Percentiles rank a stretch among this genome's conserved stretches.
phyloP scores from a whole-genome alignment of 2,797 vertebrate genomes.

The Sebastes reedi region DNA sequence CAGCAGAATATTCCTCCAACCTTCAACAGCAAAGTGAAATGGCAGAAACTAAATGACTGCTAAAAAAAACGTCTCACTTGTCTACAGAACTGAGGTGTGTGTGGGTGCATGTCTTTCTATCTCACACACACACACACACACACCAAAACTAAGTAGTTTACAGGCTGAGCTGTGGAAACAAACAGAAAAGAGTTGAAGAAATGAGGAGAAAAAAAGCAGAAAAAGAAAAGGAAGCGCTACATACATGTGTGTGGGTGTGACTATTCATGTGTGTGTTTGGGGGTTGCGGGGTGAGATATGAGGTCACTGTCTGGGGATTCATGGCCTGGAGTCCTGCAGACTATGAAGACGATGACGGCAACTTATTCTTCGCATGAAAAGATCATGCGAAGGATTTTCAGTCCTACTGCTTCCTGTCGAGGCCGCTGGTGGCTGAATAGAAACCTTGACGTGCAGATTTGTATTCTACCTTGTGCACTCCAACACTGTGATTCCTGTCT shows the following conservation, averaged over 20 bases:
- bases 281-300: conserved; percentile 33
- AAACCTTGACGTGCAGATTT: neutral
- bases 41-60: conserved; percentile 41
- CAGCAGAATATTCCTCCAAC: conserved; percentile 31
- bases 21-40: conserved; percentile 35
- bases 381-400: conserved; percentile 12
- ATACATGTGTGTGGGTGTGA: neutral
- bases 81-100: conserved; percentile 1
- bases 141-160: neutral
- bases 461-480: neutral
- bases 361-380: conserved; percentile 19
- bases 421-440: neutral
- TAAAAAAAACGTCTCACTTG: conserved; percentile 18
- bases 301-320: conserved; percentile 69
- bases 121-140: no score
- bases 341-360: conserved; percentile 33
- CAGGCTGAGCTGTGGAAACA: neutral
- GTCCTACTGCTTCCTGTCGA: neutral
- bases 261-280: conserved; percentile 4
- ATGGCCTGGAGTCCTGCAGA: conserved; percentile 47
- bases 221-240: neutral
- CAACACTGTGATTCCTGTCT: neutral
- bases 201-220: neutral
- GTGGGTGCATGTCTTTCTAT: neutral
- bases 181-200: neutral